phyloP scores from a whole-genome alignment of 2,888 invertebrate genomes.

The Gisinianus flammeolus region DNA sequence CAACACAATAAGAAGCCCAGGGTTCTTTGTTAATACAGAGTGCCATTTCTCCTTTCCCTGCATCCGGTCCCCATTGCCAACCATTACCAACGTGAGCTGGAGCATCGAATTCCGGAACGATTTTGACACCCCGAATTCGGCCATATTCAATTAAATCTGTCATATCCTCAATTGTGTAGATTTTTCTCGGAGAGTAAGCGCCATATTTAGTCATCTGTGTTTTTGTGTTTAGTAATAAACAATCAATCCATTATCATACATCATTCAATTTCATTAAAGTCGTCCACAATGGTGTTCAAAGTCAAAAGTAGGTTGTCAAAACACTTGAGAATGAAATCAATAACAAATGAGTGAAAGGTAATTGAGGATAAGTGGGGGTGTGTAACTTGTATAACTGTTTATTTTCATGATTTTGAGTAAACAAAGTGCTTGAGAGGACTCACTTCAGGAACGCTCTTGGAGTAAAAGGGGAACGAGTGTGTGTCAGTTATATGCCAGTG shows the following conservation, averaged over 20 bases:
- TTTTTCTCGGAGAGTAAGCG: constrained; percentile 76
- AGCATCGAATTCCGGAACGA: constrained; percentile 90
- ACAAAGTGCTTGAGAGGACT: constrained; percentile 9
- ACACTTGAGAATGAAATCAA: no score
- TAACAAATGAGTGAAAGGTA: no score
- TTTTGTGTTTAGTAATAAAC: constrained; percentile 45
- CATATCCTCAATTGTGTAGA: constrained; percentile 69
- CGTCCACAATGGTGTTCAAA: no score
- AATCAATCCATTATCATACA: not conserved
- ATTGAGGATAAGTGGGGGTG: no score
- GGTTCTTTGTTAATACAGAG: constrained; percentile 59
- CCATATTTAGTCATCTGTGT: constrained; percentile 74
- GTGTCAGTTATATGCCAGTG: constrained; percentile 65
- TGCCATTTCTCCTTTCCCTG: constrained; percentile 51
- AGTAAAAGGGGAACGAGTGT: constrained; percentile 65
- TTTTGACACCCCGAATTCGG: constrained; percentile 77
- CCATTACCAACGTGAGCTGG: constrained; percentile 72
- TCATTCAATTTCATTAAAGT: not conserved
- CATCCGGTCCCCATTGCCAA: constrained; percentile 60
- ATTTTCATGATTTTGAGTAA: not conserved
- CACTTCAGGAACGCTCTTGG: constrained; percentile 64
- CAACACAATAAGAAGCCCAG: constrained; percentile 69
- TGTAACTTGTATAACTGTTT: no score
- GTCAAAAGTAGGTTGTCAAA: no score
- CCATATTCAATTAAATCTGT: constrained; percentile 75